phyloP scores from a whole-genome alignment of 2,888 invertebrate genomes.

The Lepidocyrtinus sp. region DNA sequence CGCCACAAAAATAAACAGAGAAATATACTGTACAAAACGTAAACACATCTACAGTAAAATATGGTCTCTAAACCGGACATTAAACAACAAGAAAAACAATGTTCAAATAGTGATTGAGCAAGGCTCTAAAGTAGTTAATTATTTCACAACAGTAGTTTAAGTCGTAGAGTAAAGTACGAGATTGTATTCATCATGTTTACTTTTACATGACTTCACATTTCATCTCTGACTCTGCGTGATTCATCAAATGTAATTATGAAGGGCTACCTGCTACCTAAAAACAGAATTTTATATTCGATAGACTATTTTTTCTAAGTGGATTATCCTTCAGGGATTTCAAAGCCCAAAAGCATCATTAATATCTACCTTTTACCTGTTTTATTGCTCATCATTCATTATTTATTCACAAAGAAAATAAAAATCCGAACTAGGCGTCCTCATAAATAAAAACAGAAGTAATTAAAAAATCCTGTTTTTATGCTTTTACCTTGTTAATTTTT shows the following conservation, averaged over 20 bases:
- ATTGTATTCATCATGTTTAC: constrained; percentile 18
- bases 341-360: neutral
- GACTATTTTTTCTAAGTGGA: neutral
- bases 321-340: neutral
- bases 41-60: neutral
- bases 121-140: neutral
- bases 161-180: neutral
- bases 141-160: neutral
- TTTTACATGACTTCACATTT: no score
- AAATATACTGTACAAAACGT: neutral
- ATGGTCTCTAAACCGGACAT: neutral
- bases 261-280: constrained; percentile 1
- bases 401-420: constrained; percentile 29
- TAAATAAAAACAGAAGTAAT: constrained; percentile 38
- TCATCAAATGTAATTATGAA: constrained; percentile 1
- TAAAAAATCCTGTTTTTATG: constrained; percentile 57
- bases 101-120: constrained; percentile 5
- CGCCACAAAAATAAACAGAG: no score
- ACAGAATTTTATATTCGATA: neutral
- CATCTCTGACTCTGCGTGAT: constrained; percentile 10
- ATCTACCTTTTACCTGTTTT: constrained; percentile 3
- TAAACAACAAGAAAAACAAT: constrained; percentile 18
- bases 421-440: neutral
- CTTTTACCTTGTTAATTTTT: constrained; percentile 12
- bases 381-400: constrained; percentile 31